Conservation (phyloP, 1,140 invertebrate genomes). For the Hypothenemus hampei region DNA sequence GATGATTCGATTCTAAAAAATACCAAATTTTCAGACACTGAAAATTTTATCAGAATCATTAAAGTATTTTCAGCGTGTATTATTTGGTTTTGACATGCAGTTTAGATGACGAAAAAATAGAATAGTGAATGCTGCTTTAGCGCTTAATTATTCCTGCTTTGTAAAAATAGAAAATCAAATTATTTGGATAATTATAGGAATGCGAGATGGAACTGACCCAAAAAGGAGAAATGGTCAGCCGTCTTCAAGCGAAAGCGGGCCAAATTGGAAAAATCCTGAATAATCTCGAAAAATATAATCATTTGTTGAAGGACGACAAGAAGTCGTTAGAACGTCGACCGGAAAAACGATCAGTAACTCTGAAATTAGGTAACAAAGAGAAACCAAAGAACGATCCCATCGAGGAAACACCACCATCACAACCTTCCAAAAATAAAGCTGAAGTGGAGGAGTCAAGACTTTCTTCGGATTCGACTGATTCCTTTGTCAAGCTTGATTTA, state of each 20-base stretch:
- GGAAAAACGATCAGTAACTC: slow-evolving; percentile 6
- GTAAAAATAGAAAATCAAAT: no score
- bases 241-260: slow-evolving; percentile 82
- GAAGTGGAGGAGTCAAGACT: slow-evolving; percentile 22
- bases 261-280: slow-evolving; percentile 86
- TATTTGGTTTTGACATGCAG: no score
- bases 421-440: slow-evolving; percentile 4
- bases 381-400: slow-evolving; percentile 15
- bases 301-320: slow-evolving; percentile 57
- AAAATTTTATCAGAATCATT: no score
- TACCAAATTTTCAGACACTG: no score
- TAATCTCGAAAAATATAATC: slow-evolving; percentile 82
- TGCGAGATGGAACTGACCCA: slow-evolving; percentile 88
- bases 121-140: no score
- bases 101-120: no score
- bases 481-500: slow-evolving; percentile 37
- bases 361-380: slow-evolving; percentile 30
- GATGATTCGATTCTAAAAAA: no score
- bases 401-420: slow-evolving; percentile 1
- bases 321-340: slow-evolving; percentile 32
- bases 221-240: slow-evolving; percentile 85
- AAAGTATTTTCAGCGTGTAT: no score
- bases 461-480: slow-evolving; percentile 35
- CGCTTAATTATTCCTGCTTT: no score
- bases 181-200: slow-evolving; percentile 58